A percentile compares a stretch with the other conserved stretches of the same genome.
These are phyloP conservation scores for Aquatica leii DNA, from an alignment of 2,888 invertebrate species.

Conservation along the genomic window DNA sequence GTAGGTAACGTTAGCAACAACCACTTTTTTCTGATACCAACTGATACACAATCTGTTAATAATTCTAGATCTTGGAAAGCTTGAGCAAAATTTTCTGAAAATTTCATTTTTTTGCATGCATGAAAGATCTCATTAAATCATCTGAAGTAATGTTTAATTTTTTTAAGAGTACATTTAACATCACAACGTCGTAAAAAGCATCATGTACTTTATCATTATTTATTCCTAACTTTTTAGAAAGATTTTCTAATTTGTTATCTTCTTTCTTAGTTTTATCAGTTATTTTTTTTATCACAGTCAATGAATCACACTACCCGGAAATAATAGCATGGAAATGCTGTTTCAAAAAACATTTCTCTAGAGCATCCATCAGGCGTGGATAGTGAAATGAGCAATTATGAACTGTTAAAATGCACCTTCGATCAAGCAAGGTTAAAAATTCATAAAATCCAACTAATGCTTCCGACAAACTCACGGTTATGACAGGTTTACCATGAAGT, in stretches of 20 bases:
- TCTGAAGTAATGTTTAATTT: conserved; percentile 3
- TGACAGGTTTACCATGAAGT: not conserved
- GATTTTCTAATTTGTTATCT: conserved; percentile 9
- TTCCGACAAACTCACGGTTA: conserved; percentile 11
- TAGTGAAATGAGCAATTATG: conserved; percentile 37
- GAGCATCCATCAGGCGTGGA: conserved; percentile 29
- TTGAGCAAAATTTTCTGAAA: conserved; percentile 18
- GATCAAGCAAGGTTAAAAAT: conserved; percentile 22
- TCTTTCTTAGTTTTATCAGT: conserved; percentile 4
- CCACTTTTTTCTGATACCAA: conserved; percentile 12
- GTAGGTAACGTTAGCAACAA: conserved; percentile 3
- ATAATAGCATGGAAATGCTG: conserved; percentile 23
- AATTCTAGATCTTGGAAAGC: conserved; percentile 1
- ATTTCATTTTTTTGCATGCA: conserved; percentile 32
- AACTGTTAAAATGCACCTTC: conserved; percentile 35
- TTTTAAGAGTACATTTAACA: conserved; percentile 31
- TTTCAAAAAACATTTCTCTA: conserved; percentile 34
- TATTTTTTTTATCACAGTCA: conserved; percentile 13
- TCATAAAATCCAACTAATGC: conserved; percentile 1
- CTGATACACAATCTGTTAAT: not conserved
- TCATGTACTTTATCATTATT: conserved; percentile 27
- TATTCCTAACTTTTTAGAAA: conserved; percentile 29
- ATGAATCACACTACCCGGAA: not conserved
- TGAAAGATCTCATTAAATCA: conserved; percentile 20
- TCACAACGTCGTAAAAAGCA: conserved; percentile 32